Evolutionary conservation across 2,113 vertebrate species (phyloP).

Genomic region (Crypturellus undulatus): DNA sequence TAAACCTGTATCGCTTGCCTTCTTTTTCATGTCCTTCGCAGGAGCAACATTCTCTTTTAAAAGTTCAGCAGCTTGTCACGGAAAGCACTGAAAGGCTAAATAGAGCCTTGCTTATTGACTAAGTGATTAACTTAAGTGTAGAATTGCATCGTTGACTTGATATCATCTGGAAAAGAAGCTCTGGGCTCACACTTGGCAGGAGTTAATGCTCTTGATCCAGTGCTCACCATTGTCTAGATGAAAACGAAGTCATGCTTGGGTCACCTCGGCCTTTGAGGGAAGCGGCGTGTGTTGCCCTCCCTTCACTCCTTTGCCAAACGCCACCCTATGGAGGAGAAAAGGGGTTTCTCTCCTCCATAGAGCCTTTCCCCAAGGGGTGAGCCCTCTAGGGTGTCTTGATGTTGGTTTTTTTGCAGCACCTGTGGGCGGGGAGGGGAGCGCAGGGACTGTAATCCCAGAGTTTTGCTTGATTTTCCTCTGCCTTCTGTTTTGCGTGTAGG

Average conservation of each 20-base stretch:
- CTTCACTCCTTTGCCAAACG: neutral
- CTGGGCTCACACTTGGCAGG: neutral
- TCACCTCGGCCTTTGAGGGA: neutral
- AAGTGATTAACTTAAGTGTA: neutral
- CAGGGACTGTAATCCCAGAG: neutral
- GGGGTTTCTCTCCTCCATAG: neutral
- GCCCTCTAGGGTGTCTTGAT: neutral
- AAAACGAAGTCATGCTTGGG: neutral
- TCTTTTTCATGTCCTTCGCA: neutral
- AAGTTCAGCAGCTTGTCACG: neutral
- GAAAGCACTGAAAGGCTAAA: neutral
- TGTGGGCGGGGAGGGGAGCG: neutral
- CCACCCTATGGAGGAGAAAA: neutral
- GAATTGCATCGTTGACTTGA: neutral
- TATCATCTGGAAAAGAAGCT: neutral
- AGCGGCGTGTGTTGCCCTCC: neutral
- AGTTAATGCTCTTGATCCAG: neutral
- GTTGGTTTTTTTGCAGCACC: neutral
- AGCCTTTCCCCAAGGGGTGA: neutral
- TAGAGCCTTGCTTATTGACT: neutral
- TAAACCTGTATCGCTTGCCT: neutral
- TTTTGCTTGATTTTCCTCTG: neutral
- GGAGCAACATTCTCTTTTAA: neutral
- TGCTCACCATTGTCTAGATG: neutral
- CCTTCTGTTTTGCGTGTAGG: slow-evolving; percentile 72